phyloP scores from a whole-genome alignment of 2,888 invertebrate species.

The Notocelia uddmanniana region DNA sequence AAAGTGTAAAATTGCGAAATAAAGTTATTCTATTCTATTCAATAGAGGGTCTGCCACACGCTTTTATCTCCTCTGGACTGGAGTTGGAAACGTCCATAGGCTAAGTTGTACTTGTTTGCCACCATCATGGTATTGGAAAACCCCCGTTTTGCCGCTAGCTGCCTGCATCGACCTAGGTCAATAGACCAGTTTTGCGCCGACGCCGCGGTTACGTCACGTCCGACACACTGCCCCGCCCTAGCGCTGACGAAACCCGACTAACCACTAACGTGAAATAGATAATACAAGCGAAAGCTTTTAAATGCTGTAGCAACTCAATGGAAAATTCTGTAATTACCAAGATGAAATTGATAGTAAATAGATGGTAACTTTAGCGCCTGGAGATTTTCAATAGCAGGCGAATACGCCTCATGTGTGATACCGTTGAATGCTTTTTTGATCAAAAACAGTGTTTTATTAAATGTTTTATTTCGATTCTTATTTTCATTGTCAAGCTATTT shows the following conservation, averaged over 20 bases:
- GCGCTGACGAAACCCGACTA: conserved; percentile 49
- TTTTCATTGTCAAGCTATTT: no score
- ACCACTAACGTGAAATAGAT: conserved; percentile 4
- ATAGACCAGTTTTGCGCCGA: conserved; percentile 23
- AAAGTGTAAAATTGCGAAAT: no score
- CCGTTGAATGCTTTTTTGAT: no score
- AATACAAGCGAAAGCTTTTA: neutral
- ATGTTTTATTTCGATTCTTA: no score
- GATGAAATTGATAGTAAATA: neutral
- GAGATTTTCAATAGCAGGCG: neutral
- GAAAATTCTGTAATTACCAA: neutral
- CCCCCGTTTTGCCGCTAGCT: conserved; percentile 65
- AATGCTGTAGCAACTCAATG: neutral
- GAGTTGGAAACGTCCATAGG: no score
- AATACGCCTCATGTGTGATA: no score
- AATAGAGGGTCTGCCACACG: no score
- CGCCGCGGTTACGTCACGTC: conserved; percentile 51
- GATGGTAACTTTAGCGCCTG: neutral
- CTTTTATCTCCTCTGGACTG: no score
- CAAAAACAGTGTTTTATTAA: no score
- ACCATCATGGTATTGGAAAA: neutral
- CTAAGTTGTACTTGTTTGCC: neutral
- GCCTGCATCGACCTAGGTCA: conserved; percentile 46
- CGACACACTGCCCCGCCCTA: conserved; percentile 46
- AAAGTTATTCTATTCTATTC: no score